phyloP scores from a whole-genome alignment of 2,888 invertebrate genomes.

The Dolomedes plantarius region DNA sequence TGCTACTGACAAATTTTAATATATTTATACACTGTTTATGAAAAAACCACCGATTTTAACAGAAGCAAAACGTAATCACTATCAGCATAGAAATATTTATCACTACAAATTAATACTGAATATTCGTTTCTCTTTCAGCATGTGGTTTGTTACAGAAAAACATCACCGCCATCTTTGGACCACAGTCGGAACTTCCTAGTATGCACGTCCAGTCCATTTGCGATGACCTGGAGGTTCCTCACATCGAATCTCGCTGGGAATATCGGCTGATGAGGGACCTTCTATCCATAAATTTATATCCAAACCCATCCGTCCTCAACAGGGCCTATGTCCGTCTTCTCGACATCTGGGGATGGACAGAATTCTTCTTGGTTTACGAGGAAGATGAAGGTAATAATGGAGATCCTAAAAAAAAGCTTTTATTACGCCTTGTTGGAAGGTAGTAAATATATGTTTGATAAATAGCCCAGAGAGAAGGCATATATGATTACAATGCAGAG shows the following conservation, averaged over 20 bases:
- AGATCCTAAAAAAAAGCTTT: too few relatives aligned
- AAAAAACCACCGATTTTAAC: too few relatives aligned
- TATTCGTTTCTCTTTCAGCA: constrained; percentile 80
- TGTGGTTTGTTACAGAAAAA: constrained; percentile 88
- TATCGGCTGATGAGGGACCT: constrained; percentile 84
- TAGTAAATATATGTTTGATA: too few relatives aligned
- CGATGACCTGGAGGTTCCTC: constrained; percentile 89
- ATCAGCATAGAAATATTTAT: too few relatives aligned
- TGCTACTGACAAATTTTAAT: too few relatives aligned
- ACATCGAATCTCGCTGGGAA: constrained; percentile 88
- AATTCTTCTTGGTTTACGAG: constrained; percentile 92
- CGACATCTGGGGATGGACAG: constrained; percentile 86
- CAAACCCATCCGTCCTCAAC: constrained; percentile 79
- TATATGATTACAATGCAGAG: too few relatives aligned
- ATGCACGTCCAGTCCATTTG: constrained; percentile 90
- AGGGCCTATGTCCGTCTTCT: constrained; percentile 84
- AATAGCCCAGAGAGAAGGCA: too few relatives aligned
- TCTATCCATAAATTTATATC: constrained; percentile 90
- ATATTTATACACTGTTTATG: too few relatives aligned
- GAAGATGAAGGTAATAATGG: constrained; percentile 84
- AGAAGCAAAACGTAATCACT: too few relatives aligned
- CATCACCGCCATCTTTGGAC: constrained; percentile 90
- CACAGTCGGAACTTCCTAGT: constrained; percentile 82
- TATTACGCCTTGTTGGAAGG: too few relatives aligned
- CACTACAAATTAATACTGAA: too few relatives aligned